Conservation (phyloP, 2,888 invertebrate genomes). For the Lepidonotus clava region DNA sequence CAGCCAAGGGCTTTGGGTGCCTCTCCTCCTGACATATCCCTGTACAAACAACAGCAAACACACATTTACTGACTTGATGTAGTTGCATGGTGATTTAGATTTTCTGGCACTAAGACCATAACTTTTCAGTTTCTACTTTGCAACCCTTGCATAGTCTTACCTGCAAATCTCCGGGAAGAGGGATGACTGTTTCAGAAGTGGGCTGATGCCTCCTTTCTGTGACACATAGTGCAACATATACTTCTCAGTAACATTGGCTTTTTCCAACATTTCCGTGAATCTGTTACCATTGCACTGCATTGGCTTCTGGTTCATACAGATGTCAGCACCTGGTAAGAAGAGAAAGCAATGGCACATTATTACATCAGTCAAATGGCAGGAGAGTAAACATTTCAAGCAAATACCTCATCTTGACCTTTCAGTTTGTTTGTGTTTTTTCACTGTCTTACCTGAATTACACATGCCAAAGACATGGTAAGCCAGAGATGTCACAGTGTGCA, state of each 20-base stretch:
- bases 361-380: not conserved
- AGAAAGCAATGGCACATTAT: too few relatives aligned
- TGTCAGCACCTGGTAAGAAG: too few relatives aligned
- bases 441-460: conserved; percentile 6
- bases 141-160: not conserved
- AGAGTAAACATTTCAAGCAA: not conserved
- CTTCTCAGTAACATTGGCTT: not conserved
- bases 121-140: too few relatives aligned
- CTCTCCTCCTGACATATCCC: not conserved
- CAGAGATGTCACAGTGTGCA: not conserved
- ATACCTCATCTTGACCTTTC: not conserved
- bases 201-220: not conserved
- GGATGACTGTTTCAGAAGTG: not conserved
- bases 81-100: not conserved
- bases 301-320: not conserved
- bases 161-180: not conserved
- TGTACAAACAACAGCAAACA: not conserved
- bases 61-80: not conserved
- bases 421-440: not conserved
- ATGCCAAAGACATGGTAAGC: not conserved
- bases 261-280: not conserved
- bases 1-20: not conserved
- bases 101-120: too few relatives aligned
- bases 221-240: not conserved
- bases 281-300: not conserved